Conservation (phyloP, 1,140 invertebrate species). For the Drosophila azteca region DNA sequence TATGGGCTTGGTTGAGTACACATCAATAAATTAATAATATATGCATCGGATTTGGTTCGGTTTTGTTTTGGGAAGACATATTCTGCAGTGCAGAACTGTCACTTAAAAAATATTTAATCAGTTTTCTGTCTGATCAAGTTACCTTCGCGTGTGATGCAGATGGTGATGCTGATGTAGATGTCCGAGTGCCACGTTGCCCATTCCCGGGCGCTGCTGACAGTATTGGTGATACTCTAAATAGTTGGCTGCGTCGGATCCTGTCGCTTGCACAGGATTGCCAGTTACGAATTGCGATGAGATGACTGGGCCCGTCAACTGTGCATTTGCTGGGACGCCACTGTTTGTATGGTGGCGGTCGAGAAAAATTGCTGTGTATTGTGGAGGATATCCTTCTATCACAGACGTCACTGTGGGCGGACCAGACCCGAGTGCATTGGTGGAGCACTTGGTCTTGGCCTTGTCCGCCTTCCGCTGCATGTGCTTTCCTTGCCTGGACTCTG, state of each 20-base stretch:
- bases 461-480: constrained; percentile 59
- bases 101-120: neutral
- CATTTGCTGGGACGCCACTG: constrained; percentile 39
- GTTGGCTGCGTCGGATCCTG: constrained; percentile 42
- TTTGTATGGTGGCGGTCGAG: constrained; percentile 44
- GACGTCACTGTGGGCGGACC: constrained; percentile 6
- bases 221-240: constrained; percentile 69
- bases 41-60: neutral
- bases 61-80: no score
- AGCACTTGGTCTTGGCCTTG: constrained; percentile 52
- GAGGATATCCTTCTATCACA: constrained; percentile 42
- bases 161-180: constrained; percentile 44
- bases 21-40: no score
- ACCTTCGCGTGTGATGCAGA: constrained; percentile 58
- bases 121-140: constrained; percentile 32
- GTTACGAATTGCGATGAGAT: constrained; percentile 52
- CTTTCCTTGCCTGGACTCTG: constrained; percentile 60
- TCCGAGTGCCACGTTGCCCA: constrained; percentile 29
- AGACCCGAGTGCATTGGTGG: constrained; percentile 24
- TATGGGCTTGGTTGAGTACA: no score
- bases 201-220: constrained; percentile 62
- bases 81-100: no score
- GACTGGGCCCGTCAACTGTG: constrained; percentile 49
- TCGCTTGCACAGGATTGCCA: constrained; percentile 15
- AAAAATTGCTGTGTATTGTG: constrained; percentile 74